These are phyloP conservation scores for Balanococcus diminutus DNA, from an alignment of 2,888 invertebrate species.

Conservation along the genomic window DNA sequence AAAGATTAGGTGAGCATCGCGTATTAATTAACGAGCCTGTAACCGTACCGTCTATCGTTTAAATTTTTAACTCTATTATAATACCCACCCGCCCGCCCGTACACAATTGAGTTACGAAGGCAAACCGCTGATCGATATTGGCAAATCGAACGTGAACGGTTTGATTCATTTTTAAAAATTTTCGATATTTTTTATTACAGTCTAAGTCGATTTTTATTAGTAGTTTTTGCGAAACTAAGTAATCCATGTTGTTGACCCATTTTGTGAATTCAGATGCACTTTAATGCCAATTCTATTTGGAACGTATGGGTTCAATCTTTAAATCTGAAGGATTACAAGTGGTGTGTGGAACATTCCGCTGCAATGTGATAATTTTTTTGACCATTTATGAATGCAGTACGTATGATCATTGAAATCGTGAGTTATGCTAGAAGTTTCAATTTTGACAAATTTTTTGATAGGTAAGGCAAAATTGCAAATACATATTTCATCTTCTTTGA, in stretches of 20 bases:
- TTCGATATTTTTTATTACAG: not conserved
- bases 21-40: conserved; percentile 5
- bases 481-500: no score
- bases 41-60: not conserved
- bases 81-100: not conserved
- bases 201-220: not conserved
- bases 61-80: not conserved
- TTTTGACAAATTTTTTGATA: no score
- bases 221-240: not conserved
- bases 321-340: no score
- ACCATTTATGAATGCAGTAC: no score
- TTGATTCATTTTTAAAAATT: not conserved
- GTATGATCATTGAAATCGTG: no score
- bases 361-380: not conserved
- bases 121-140: not conserved
- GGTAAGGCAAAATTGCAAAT: no score
- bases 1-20: conserved; percentile 17
- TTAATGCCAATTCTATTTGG: not conserved
- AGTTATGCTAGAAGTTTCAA: no score
- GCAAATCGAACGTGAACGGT: not conserved
- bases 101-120: not conserved
- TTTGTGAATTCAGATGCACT: not conserved
- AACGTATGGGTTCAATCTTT: not conserved
- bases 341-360: not conserved
- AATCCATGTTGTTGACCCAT: not conserved